Percentiles rank a stretch among this genome's conserved stretches.
phyloP scores from a whole-genome alignment of 1,140 invertebrate species.

The Gryllus bimaculatus region DNA sequence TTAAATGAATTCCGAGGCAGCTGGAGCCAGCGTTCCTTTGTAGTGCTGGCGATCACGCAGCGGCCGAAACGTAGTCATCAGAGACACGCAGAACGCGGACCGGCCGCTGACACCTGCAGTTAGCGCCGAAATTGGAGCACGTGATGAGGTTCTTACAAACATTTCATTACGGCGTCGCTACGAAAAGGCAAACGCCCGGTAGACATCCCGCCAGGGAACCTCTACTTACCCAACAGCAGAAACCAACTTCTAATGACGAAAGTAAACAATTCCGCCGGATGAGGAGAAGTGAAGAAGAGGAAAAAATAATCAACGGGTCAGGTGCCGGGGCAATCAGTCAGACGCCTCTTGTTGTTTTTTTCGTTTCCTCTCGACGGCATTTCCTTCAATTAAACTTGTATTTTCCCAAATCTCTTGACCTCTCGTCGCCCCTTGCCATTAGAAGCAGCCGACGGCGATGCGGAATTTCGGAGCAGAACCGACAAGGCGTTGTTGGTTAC shows the following conservation, averaged over 20 bases:
- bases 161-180: not conserved
- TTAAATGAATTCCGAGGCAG: not conserved
- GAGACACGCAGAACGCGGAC: not conserved
- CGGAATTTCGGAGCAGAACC: not conserved
- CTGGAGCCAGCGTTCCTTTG: not conserved
- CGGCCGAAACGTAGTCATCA: not conserved
- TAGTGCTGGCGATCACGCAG: not conserved
- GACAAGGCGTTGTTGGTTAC: too few relatives aligned
- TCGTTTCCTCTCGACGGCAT: not conserved
- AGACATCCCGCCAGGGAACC: not conserved
- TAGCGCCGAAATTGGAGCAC: not conserved
- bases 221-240: not conserved
- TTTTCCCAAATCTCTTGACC: not conserved
- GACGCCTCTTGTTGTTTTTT: not conserved
- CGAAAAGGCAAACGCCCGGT: not conserved
- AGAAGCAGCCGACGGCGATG: not conserved
- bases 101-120: not conserved
- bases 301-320: not conserved
- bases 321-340: not conserved
- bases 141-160: not conserved
- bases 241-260: slow-evolving; percentile 4
- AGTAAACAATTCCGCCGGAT: not conserved
- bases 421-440: not conserved
- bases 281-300: too few relatives aligned
- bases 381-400: not conserved